phyloP scores from a whole-genome alignment of 2,888 invertebrate species.

The Nezara viridula region DNA sequence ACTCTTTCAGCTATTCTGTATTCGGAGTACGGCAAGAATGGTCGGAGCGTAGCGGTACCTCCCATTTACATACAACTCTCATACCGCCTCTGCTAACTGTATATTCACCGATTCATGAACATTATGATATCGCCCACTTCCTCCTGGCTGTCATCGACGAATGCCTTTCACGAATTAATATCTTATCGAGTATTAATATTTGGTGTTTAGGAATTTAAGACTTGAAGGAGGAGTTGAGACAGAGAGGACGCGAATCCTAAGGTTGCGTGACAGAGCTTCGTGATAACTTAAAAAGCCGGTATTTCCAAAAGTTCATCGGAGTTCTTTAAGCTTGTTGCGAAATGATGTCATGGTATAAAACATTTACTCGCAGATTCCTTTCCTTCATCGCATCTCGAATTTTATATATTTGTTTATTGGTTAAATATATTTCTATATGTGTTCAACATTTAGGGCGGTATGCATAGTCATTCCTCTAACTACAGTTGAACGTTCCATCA shows the following conservation, averaged over 20 bases:
- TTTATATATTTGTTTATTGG: not conserved
- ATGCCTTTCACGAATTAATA: not conserved
- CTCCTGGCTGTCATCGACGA: not conserved
- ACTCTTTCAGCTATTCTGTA: not conserved
- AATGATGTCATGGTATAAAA: not conserved
- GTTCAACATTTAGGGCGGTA: too few species aligned
- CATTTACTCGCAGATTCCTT: not conserved
- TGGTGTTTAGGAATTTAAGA: not conserved
- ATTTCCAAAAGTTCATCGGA: not conserved
- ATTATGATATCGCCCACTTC: not conserved
- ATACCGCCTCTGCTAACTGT: constrained; percentile 19
- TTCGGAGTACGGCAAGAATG: constrained; percentile 23
- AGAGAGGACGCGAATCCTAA: not conserved
- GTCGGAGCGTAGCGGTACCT: constrained; percentile 45
- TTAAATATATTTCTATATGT: too few species aligned
- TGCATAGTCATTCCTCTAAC: too few species aligned
- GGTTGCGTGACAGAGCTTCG: not conserved
- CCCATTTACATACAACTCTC: constrained; percentile 22
- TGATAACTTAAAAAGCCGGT: not conserved
- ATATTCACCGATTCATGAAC: constrained; percentile 23
- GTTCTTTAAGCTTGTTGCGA: not conserved
- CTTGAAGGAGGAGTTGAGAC: not conserved
- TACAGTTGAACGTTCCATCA: too few species aligned
- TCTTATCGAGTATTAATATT: not conserved
- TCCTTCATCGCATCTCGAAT: not conserved